These are phyloP conservation scores for Nipponacmea schrenckii DNA, from an alignment of 2,888 invertebrate genomes.

Conservation along the genomic window DNA sequence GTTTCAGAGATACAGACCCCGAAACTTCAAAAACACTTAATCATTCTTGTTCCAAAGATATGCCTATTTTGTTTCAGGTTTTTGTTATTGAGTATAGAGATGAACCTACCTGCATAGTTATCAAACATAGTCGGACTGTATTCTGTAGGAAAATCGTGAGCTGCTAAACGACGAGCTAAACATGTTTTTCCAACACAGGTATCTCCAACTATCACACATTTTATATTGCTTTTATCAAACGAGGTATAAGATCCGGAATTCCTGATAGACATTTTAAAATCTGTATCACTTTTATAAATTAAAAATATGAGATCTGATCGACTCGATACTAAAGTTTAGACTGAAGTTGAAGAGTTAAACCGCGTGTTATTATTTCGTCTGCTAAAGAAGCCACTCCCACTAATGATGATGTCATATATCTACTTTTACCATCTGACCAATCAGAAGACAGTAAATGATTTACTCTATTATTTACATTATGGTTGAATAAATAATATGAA, in stretches of 20 bases:
- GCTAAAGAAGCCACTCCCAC: neutral
- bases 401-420: neutral
- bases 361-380: neutral
- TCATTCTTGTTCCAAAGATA: too few relatives aligned
- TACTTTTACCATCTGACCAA: neutral
- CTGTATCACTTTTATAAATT: too few relatives aligned
- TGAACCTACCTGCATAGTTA: conserved; percentile 52
- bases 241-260: conserved; percentile 26
- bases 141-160: conserved; percentile 46
- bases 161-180: conserved; percentile 46
- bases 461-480: neutral
- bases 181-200: conserved; percentile 52
- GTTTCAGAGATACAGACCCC: too few relatives aligned
- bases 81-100: neutral
- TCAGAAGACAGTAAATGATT: neutral
- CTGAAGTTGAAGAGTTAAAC: neutral
- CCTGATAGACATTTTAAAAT: neutral
- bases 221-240: conserved; percentile 40
- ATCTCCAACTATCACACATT: conserved; percentile 58
- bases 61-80: too few relatives aligned
- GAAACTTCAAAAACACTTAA: too few relatives aligned
- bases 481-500: conserved; percentile 4
- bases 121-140: conserved; percentile 56
- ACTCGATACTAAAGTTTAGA: neutral
- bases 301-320: neutral